Base-by-base conservation (phyloP, 2,797 vertebrate species). In the Sebastes oblongus region DNA sequence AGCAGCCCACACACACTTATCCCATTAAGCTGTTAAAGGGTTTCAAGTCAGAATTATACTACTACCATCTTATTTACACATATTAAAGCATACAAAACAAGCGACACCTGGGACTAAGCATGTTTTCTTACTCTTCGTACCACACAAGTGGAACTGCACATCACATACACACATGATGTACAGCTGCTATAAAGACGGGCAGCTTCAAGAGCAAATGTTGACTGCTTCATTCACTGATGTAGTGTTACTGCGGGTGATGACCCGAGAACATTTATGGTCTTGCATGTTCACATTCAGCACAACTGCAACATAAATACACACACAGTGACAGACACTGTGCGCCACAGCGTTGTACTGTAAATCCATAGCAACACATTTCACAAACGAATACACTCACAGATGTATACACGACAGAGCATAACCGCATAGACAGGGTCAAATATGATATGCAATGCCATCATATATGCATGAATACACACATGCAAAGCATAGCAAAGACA, bases 361-460 rank as follows among this genome's bases (percentile, higher is more conserved):
- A 36, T 69, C 5, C 36, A 59, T 3, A 39, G 56, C 27, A 61
- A 52, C 42, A 25, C 36, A 68, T 11, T 72, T 46, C 60, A 71
- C 66, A 71, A 73, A 64, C 67, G 36, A 12, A 72, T 34, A 66
- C 39, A 32, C 34, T 50, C 66, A 25, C n/a, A 0, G 52, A 54
- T 54, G 52, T 22, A 54, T 3, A 16, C 60, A 58, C 39, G 68
- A 16, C 71, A n/a, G 59, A 10, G 27, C 42, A 66, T 36, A 50
- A 39, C 18, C 36, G 65, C 59, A 82, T 72, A 60, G 78, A 81
- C 11, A 66, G 12, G 74, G 60, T 80, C 25, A 72, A 78, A 83
- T 60, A 27, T 24, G 22, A 84, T 65, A 65, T 79, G 62, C 68
- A 66, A 8, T 68, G 62, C 71, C 71, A 83, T 86, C 52, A 60